These are phyloP conservation scores for Drosophila lacicola DNA, from an alignment of 2,888 invertebrate genomes.

Conservation along the genomic window DNA sequence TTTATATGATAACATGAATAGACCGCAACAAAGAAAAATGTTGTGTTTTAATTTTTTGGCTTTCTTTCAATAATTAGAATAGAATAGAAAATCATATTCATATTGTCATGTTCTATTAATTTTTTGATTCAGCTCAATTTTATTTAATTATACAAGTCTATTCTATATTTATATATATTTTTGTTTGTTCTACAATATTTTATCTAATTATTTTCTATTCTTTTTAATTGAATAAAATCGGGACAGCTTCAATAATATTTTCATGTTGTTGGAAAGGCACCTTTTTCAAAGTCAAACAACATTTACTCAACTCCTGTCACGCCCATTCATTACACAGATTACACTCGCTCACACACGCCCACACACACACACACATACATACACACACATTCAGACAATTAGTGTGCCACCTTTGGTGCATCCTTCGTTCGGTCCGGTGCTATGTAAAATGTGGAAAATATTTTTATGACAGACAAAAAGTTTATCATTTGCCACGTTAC, in stretches of 20 bases:
- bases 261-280: conserved; percentile 2
- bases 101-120: no score
- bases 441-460: conserved; percentile 56
- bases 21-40: no score
- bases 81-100: no score
- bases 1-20: no score
- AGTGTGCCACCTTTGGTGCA: conserved; percentile 38
- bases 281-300: conserved; percentile 14
- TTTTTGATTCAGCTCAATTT: not conserved
- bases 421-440: conserved; percentile 23
- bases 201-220: not conserved
- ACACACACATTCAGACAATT: conserved; percentile 30
- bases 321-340: conserved; percentile 36
- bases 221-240: not conserved
- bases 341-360: conserved; percentile 8
- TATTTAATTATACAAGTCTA: not conserved
- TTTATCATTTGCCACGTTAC: conserved; percentile 76
- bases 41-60: no score
- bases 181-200: not conserved
- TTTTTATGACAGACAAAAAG: conserved; percentile 76
- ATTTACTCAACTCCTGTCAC: conserved; percentile 31
- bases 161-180: not conserved
- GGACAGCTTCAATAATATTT: conserved; percentile 1
- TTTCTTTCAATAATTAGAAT: no score
- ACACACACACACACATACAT: conserved; percentile 22